These are phyloP conservation scores for Amphiura filiformis DNA, from an alignment of 35 echinoderm and acorn worm species.

Conservation along the genomic window DNA sequence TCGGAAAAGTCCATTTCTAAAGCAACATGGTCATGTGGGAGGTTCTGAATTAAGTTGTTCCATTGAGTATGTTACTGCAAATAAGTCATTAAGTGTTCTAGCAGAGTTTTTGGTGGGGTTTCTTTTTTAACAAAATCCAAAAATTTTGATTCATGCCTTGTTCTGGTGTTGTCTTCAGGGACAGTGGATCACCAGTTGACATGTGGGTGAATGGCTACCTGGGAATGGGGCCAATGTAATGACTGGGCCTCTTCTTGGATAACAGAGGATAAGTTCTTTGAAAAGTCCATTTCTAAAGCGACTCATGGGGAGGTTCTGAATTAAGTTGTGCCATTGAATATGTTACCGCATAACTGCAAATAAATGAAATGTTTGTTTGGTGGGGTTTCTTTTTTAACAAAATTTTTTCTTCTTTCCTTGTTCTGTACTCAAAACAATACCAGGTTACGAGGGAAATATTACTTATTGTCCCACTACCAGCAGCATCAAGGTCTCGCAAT, in stretches of 20 bases:
- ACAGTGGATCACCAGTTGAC: background rate
- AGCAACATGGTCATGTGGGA: background rate
- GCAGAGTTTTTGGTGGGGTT: too few species aligned
- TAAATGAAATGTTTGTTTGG: too few species aligned
- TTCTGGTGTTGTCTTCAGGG: too few species aligned
- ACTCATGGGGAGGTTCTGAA: background rate
- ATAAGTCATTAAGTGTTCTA: background rate
- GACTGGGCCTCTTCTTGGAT: conserved; percentile 1
- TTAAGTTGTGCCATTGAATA: background rate
- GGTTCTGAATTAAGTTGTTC: background rate
- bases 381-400: too few species aligned
- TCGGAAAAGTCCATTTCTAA: conserved; percentile 8
- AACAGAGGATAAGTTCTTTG: background rate
- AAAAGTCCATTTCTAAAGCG: conserved; percentile 1
- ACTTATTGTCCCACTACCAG: too few species aligned
- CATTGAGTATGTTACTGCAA: background rate
- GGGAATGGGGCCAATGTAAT: background rate
- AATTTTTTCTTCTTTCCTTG: too few species aligned
- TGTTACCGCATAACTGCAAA: background rate
- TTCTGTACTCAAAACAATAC: too few species aligned
- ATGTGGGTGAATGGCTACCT: conserved; percentile 5
- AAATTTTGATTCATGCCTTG: too few species aligned
- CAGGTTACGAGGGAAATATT: too few species aligned
- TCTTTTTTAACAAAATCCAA: too few species aligned
- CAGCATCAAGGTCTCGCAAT: too few species aligned